phyloP scores from a whole-genome alignment of 2,888 invertebrate species.

The Torymus auratus region DNA sequence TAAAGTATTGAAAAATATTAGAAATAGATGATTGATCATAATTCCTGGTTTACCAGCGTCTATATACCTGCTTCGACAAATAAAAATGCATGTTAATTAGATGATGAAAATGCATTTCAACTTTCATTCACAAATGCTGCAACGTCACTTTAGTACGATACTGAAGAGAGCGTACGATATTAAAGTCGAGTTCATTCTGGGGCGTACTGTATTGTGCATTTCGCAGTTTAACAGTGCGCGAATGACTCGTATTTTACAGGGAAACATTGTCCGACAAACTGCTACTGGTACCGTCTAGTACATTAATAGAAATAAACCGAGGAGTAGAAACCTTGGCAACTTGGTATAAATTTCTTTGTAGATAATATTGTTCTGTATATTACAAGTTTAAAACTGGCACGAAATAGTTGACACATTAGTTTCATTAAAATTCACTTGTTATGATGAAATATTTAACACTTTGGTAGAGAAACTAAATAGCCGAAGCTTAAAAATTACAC shows the following conservation, averaged over 20 bases:
- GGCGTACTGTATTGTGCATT: constrained; percentile 33
- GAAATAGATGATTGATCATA: neutral
- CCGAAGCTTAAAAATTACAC: too few species aligned
- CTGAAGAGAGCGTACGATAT: constrained; percentile 20
- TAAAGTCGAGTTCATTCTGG: constrained; percentile 39
- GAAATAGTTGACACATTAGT: too few species aligned
- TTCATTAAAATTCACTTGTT: too few species aligned
- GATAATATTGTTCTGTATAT: neutral
- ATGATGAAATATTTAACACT: too few species aligned
- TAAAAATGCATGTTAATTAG: neutral
- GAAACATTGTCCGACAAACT: constrained; percentile 28
- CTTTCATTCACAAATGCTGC: constrained; percentile 10
- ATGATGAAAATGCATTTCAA: constrained; percentile 4
- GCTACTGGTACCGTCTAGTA: constrained; percentile 58
- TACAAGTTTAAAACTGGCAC: neutral
- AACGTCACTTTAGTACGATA: constrained; percentile 28
- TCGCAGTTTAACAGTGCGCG: constrained; percentile 28
- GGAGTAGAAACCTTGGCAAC: neutral
- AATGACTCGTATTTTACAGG: constrained; percentile 45
- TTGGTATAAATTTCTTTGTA: too few species aligned
- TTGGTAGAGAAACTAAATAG: too few species aligned
- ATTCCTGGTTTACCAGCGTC: neutral
- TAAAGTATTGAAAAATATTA: too few species aligned
- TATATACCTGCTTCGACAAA: too few species aligned
- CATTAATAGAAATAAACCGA: constrained; percentile 28